phyloP scores from a whole-genome alignment of 1,140 invertebrate species.

The Penaeus vannamei region DNA sequence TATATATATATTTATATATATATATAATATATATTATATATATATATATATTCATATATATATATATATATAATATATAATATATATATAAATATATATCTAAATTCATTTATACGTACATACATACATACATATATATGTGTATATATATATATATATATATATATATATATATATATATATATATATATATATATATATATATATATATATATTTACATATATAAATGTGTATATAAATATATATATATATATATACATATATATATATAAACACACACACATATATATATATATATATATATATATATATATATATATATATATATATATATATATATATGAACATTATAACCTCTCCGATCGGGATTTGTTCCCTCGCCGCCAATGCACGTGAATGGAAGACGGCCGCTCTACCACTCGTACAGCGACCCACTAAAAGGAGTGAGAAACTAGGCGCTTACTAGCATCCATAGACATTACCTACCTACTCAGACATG shows the following conservation, averaged over 20 bases:
- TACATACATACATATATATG: background rate
- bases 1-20: no score
- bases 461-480: no score
- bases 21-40: background rate
- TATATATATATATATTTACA: background rate
- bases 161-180: conserved; percentile 22
- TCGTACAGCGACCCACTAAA: no score
- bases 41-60: background rate
- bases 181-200: background rate
- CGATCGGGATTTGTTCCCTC: no score
- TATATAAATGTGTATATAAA: background rate
- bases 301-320: background rate
- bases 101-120: background rate
- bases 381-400: no score
- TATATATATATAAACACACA: background rate
- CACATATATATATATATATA: background rate
- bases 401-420: no score
- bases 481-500: no score
- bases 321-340: conserved; percentile 1
- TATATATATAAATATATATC: background rate
- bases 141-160: conserved; percentile 3
- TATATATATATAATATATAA: background rate
- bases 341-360: background rate
- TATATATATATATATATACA: background rate
- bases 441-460: no score